Evolutionary conservation across 2,113 vertebrate species (phyloP), one percentile per base, ranked within the genome.

Genomic region (Ceyx margarethae): DNA sequence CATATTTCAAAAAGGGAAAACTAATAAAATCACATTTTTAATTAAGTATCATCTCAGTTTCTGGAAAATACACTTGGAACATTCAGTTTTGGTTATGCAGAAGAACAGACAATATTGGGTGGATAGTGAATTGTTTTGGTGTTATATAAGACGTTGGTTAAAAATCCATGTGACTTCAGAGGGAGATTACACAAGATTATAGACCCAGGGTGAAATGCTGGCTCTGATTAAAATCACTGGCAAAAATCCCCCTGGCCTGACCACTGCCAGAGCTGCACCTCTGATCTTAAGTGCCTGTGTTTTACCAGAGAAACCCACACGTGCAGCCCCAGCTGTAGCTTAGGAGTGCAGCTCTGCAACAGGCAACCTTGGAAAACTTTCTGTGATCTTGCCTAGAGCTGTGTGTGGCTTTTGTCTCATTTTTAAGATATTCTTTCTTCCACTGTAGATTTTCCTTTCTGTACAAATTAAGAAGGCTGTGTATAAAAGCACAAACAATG

Each of bases 161-260:
- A 88, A 95, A 93, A 90, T 71, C 65, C 85, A 89, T 48, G 76
- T 81, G 65, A 94, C 88, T 95, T 95, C 93, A 94, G 91, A 96
- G 91, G 76, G 45, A 80, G 79, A 93, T 96, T 95, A 96, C 76
- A 90, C 79, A 93, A 92, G 87, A 92, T 95, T 94, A 91, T n/a
- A 91, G 81, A 94, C 25, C 71, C 46, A 73, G 91, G 85, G 85
- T 95, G 94, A 96, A 95, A 94, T 94, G 91, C 91, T 95, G 89
- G 78, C 91, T 94, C 67, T 51, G 81, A 92, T 85, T 94, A 92
- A 85, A 89, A 91, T 73, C 81, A 82, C 43, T 94, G 87, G 87
- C 87, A 90, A 67, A 88, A 94, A 71, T 81, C 64, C 90, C 80
- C 65, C n/a, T 81, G 76, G 37, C 11, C 65, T 81, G 86, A 90